These are phyloP conservation scores for Norana najaformis DNA, from an alignment of 2,888 invertebrate species.

Conservation along the genomic window DNA sequence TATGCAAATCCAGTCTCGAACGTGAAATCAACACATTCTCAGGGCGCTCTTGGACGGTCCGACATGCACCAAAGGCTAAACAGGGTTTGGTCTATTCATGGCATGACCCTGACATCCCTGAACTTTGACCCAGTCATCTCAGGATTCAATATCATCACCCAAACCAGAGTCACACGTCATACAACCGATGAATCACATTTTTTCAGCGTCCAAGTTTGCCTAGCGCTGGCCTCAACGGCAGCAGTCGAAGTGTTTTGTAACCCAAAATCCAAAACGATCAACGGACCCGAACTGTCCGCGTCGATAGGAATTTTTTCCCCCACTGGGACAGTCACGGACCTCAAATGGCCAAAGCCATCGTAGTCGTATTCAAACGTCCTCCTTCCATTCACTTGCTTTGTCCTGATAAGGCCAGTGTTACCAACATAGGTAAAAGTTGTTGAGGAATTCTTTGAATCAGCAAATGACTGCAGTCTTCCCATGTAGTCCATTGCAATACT, in stretches of 20 bases:
- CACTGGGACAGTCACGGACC: conserved; percentile 83
- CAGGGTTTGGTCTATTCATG: background rate
- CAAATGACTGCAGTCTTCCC: conserved; percentile 84
- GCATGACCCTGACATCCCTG: background rate
- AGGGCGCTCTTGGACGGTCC: too few relatives aligned
- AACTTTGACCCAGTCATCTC: background rate
- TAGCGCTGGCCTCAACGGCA: background rate
- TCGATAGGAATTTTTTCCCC: conserved; percentile 66
- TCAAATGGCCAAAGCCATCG: conserved; percentile 70
- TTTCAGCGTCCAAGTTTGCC: background rate
- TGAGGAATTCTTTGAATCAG: conserved; percentile 87
- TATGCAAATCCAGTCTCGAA: too few relatives aligned
- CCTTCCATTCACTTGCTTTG: conserved; percentile 63
- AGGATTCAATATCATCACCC: background rate
- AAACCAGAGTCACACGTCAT: background rate
- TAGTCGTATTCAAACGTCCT: conserved; percentile 76
- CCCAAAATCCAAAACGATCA: background rate
- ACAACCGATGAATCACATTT: background rate
- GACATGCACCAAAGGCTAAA: too few relatives aligned
- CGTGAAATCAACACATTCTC: too few relatives aligned
- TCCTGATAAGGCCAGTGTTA: conserved; percentile 79
- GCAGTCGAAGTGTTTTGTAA: background rate
- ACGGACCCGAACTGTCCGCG: background rate
- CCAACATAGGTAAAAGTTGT: conserved; percentile 89
- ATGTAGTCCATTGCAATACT: conserved; percentile 83